These are phyloP conservation scores for Cranoglanis bouderius DNA, from an alignment of 2,113 vertebrate genomes.

Conservation along the genomic window DNA sequence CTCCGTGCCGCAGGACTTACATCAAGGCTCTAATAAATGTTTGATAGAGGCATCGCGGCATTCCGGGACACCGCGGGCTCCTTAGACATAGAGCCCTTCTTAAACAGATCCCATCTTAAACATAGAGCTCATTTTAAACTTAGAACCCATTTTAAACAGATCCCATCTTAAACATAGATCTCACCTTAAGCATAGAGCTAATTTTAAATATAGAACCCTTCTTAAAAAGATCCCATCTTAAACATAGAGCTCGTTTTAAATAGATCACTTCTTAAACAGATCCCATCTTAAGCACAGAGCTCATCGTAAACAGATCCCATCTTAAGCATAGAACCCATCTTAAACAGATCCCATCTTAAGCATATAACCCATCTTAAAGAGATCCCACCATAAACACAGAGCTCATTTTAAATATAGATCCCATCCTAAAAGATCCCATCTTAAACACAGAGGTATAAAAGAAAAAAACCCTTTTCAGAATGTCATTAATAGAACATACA, in stretches of 20 bases:
- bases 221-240: background rate
- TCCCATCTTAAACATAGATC: background rate
- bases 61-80: background rate
- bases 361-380: background rate
- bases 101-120: background rate
- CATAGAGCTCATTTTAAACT: background rate
- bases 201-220: background rate
- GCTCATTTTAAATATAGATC: background rate
- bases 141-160: background rate
- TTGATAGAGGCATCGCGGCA: conserved; percentile 8
- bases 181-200: background rate
- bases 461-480: background rate
- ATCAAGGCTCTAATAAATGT: conserved; percentile 22
- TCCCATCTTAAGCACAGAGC: background rate
- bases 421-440: background rate
- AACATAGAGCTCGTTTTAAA: background rate
- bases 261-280: background rate
- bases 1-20: conserved; percentile 32
- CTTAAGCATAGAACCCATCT: too few relatives aligned
- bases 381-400: background rate
- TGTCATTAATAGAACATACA: background rate
- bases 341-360: background rate
- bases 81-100: background rate
- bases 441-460: background rate
- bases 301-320: background rate